phyloP scores from a whole-genome alignment of 2,888 invertebrate genomes.

The Drosophila siamana region DNA sequence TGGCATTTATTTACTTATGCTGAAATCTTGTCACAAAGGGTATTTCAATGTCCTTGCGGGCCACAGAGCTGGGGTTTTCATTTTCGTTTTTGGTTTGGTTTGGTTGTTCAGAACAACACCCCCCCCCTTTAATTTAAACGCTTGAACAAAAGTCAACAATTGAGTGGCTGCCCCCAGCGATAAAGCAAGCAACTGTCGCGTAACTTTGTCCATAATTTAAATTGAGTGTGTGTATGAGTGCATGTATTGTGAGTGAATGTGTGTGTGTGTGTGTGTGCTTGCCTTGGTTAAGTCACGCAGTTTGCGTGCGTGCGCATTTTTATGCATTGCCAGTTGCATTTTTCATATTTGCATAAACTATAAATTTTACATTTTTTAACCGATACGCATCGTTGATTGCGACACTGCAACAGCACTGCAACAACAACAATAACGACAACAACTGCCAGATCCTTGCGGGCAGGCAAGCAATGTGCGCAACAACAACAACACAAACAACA shows the following conservation, averaged over 20 bases:
- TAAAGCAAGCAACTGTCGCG: conserved; percentile 79
- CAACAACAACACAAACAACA: too few species aligned
- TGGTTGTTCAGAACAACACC: too few species aligned
- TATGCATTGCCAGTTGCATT: conserved; percentile 81
- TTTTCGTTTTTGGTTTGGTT: conserved; percentile 11
- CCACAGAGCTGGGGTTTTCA: not conserved
- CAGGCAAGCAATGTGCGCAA: conserved; percentile 50
- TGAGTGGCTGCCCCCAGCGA: conserved; percentile 68
- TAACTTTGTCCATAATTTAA: conserved; percentile 79
- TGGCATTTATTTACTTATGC: conserved; percentile 13
- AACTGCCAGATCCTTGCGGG: conserved; percentile 37
- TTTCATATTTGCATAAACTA: conserved; percentile 82
- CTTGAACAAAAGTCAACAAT: conserved; percentile 78
- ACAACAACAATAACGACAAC: conserved; percentile 22
- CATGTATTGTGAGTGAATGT: conserved; percentile 26
- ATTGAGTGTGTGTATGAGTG: conserved; percentile 29
- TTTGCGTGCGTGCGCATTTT: conserved; percentile 82
- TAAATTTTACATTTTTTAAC: conserved; percentile 81
- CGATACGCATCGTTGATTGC: conserved; percentile 82
- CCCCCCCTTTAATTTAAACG: conserved; percentile 55
- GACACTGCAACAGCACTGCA: conserved; percentile 50
- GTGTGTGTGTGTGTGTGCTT: conserved; percentile 33
- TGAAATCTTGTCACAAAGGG: conserved; percentile 19
- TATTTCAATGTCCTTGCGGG: conserved; percentile 13
- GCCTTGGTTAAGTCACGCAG: conserved; percentile 72